phyloP scores from a whole-genome alignment of 2,888 invertebrate species.

The Tillus elongatus region DNA sequence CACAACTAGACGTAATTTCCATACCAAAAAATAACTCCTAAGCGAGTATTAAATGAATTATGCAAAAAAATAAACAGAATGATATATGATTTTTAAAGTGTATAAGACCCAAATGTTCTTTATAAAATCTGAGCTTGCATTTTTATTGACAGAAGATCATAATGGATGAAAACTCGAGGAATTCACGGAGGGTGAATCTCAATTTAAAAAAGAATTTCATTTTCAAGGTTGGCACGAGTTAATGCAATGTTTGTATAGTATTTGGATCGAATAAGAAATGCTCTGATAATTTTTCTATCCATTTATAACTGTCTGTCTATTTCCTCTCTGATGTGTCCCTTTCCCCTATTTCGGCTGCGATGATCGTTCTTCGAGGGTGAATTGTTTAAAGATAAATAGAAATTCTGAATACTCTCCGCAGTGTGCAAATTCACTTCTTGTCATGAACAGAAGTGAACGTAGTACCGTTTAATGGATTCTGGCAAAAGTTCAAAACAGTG shows the following conservation, averaged over 20 bases:
- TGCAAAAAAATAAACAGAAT: too few species aligned
- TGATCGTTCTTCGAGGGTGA: constrained; percentile 31
- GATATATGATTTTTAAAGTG: too few species aligned
- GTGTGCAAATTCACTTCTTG: constrained; percentile 33
- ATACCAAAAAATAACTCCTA: too few species aligned
- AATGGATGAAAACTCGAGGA: constrained; percentile 4
- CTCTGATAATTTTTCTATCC: constrained; percentile 60
- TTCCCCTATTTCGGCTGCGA: constrained; percentile 24
- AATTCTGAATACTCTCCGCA: constrained; percentile 33
- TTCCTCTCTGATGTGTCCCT: constrained; percentile 46
- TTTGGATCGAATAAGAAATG: constrained; percentile 45
- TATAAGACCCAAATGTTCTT: too few species aligned
- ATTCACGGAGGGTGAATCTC: constrained; percentile 13
- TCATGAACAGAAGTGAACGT: too few species aligned
- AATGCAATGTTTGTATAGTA: constrained; percentile 17
- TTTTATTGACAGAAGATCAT: too few species aligned
- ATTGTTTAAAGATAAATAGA: constrained; percentile 36
- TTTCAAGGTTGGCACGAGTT: constrained; percentile 14
- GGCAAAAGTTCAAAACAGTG: too few species aligned
- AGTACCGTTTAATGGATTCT: too few species aligned
- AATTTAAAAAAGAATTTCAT: constrained; percentile 15
- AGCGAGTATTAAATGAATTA: too few species aligned
- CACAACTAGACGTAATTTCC: too few species aligned
- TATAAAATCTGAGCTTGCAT: too few species aligned
- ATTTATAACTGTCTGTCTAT: constrained; percentile 63